phyloP scores from a whole-genome alignment of 2,888 invertebrate species.

The Drosophila nr. perissopoda region DNA sequence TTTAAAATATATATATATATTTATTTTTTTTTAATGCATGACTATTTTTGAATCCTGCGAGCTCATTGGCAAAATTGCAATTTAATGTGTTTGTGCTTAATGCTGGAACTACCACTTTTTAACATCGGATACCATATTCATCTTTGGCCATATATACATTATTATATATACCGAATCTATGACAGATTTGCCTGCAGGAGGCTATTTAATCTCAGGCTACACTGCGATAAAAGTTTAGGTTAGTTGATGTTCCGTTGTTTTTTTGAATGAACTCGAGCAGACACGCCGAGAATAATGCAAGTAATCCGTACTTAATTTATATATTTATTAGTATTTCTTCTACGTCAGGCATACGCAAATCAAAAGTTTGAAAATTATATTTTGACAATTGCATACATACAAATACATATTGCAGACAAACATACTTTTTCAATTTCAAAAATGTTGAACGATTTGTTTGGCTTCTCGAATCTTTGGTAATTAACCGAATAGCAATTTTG shows the following conservation, averaged over 20 bases:
- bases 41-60: too few relatives aligned
- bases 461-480: slow-evolving; percentile 4
- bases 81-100: too few relatives aligned
- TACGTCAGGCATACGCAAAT: neutral
- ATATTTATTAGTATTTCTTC: neutral
- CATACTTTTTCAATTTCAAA: neutral
- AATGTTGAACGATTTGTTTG: slow-evolving; percentile 11
- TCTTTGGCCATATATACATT: neutral
- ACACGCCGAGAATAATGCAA: neutral
- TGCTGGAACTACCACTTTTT: neutral
- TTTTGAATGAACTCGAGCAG: slow-evolving; percentile 28
- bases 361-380: neutral
- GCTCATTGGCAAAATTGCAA: too few relatives aligned
- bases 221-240: neutral
- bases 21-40: too few relatives aligned
- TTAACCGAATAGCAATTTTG: slow-evolving; percentile 16
- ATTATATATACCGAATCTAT: neutral
- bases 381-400: neutral
- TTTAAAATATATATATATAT: neutral
- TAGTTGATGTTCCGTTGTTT: neutral
- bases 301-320: neutral
- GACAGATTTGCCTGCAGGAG: neutral
- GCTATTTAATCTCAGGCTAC: neutral
- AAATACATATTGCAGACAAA: neutral
- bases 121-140: neutral